Evolutionary conservation across 2,888 invertebrate genomes (phyloP), one percentile per base, ranked within the genome.

Genomic region (Drosophila anomalipes): DNA sequence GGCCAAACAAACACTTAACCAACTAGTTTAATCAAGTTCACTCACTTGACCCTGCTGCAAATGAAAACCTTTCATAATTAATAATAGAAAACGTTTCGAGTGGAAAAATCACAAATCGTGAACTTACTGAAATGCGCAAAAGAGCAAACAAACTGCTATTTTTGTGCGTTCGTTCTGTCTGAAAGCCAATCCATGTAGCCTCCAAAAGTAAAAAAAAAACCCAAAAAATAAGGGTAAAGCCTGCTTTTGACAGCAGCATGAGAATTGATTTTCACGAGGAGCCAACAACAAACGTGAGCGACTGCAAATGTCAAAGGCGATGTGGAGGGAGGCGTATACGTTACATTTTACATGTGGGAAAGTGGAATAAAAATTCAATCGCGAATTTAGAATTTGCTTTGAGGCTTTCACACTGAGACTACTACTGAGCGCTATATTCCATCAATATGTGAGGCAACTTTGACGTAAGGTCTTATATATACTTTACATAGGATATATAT

Each of bases 31-130:
- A 47, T 56, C 44, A 59, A 60, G 28, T 57, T 62, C 35, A 62
- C 44, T 59, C 5, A 12, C 33, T 56, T 10, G 47, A 26, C 28
- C 51, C 54, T 53, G 49, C 67, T 76, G 71, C 39, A 68, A 63
- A 57, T 68, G 67, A 76, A 62, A 57, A 56, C 57, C 60, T 54
- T 65, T 79, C 47, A 72, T 81, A 81, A 83, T 90, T 86, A 83
- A 83, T 81, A 75, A 83, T 63, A 71, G 74, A 79, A 83, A 78
- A 71, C 69, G 76, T 57, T 69, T 89, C 79, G 59, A 77, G 81
- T 79, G 81, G 78, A 90, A 88, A 90, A 90, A 73, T 86, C 71
- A 74, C 58, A 77, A 79, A 68, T 85, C 90, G 88, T 90, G 90
- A 90, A 86, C 79, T 68, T 79, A 77, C 77, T 77, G 65, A 77